These are phyloP conservation scores for Malurus elegans DNA, from an alignment of 2,113 vertebrate genomes.

Conservation along the genomic window DNA sequence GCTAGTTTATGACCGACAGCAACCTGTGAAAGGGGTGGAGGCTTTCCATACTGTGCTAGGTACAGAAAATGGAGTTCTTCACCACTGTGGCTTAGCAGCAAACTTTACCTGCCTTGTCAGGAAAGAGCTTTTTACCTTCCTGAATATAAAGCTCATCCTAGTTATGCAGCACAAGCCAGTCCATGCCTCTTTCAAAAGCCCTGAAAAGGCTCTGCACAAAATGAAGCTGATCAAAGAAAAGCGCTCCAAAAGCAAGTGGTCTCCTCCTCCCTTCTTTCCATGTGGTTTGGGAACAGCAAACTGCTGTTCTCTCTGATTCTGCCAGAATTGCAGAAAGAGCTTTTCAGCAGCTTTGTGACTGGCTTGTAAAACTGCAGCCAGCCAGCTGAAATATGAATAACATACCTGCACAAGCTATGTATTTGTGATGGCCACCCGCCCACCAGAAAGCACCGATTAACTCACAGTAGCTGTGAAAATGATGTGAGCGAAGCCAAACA, in stretches of 20 bases:
- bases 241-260: not conserved
- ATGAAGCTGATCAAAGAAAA: not conserved
- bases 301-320: slow-evolving; percentile 14
- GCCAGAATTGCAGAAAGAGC: slow-evolving; percentile 13
- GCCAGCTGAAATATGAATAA: not conserved
- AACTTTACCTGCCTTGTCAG: not conserved
- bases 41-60: not conserved
- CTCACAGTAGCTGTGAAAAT: not conserved
- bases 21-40: not conserved
- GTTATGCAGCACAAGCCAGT: not conserved
- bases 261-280: not conserved
- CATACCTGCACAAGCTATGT: not conserved
- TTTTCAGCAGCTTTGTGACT: slow-evolving; percentile 6
- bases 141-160: not conserved
- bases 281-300: not conserved
- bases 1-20: not conserved
- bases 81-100: not conserved
- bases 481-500: not conserved
- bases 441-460: not conserved
- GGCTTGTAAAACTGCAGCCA: not conserved
- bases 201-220: not conserved
- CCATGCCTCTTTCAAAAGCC: not conserved
- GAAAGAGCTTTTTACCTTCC: not conserved
- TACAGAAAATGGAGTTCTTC: not conserved
- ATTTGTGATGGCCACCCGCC: not conserved